Percentiles rank a stretch among this genome's conserved stretches.
Evolutionary conservation across 2,113 vertebrate species (phyloP).

Genomic region (Sarotherodon lohbergeri): DNA sequence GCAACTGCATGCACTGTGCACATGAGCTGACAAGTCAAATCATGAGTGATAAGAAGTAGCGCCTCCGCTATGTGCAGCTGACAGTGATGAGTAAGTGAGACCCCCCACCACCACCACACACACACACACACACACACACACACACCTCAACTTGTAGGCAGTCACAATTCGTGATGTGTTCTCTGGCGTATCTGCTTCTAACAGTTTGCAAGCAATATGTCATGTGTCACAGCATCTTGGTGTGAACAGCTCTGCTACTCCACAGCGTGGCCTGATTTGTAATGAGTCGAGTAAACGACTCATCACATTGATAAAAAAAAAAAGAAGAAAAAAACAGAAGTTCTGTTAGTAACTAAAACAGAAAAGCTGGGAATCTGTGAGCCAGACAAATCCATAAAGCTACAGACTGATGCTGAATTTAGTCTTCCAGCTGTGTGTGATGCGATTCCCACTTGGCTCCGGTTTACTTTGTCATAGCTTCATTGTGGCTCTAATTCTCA

Average conservation of each 20-base stretch:
- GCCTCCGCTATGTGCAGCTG: conserved; percentile 11
- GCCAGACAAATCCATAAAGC: not conserved
- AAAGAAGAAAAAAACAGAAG: not conserved
- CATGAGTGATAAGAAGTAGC: conserved; percentile 45
- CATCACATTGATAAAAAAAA: not conserved
- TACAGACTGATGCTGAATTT: not conserved
- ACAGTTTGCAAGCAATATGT: conserved; percentile 34
- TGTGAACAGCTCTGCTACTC: conserved; percentile 14
- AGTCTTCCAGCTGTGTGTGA: not conserved
- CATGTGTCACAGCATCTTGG: conserved; percentile 7
- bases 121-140: not conserved
- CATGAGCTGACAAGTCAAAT: conserved; percentile 28
- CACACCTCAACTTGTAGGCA: not conserved
- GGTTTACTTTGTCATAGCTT: conserved; percentile 4
- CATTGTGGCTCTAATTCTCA: conserved; percentile 68
- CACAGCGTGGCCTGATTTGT: conserved; percentile 21
- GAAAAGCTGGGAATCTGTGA: not conserved
- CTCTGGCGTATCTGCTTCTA: conserved; percentile 52
- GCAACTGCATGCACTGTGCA: not conserved
- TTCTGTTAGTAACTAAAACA: not conserved
- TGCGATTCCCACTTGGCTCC: not conserved
- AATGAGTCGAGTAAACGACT: not conserved
- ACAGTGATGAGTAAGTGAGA: conserved; percentile 5
- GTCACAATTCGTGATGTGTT: conserved; percentile 10
- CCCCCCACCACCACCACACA: not conserved